A percentile compares a stretch with the other conserved stretches of the same genome.
These are phyloP conservation scores for Bubo scandiacus DNA, from an alignment of 2,113 vertebrate genomes.

Conservation along the genomic window DNA sequence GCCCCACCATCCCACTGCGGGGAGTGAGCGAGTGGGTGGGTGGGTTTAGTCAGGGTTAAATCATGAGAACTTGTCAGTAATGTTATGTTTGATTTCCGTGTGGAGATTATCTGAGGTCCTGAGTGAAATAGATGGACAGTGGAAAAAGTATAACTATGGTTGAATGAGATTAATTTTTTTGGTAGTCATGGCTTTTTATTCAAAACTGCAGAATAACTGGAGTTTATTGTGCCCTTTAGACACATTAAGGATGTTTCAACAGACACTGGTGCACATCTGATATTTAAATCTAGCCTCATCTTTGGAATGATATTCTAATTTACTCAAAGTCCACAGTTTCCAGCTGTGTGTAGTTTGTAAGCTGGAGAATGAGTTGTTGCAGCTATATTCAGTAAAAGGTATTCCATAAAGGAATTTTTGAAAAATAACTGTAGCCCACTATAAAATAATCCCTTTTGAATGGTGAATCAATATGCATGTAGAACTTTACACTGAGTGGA, in stretches of 20 bases:
- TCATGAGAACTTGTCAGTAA: not conserved
- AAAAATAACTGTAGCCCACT: not conserved
- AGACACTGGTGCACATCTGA: not conserved
- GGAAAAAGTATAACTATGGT: not conserved
- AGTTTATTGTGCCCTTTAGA: not conserved
- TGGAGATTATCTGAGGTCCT: not conserved
- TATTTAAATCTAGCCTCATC: not conserved
- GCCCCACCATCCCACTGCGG: no score
- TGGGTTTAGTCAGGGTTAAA: no score
- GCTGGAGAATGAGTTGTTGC: not conserved
- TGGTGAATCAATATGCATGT: not conserved
- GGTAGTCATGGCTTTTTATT: not conserved
- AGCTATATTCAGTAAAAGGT: not conserved
- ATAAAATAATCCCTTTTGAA: not conserved
- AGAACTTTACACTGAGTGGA: not conserved
- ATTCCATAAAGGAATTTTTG: not conserved
- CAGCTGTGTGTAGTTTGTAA: not conserved
- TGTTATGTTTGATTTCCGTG: not conserved
- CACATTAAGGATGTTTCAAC: not conserved
- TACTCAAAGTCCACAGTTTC: not conserved
- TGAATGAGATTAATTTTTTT: not conserved
- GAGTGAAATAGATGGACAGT: not conserved
- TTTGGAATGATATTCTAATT: not conserved
- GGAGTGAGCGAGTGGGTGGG: no score
- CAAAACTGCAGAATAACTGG: not conserved